Percentiles rank a stretch among this genome's conserved stretches.
Conservation (phyloP, 2,888 invertebrate genomes). For the Drosophila robusta region DNA sequence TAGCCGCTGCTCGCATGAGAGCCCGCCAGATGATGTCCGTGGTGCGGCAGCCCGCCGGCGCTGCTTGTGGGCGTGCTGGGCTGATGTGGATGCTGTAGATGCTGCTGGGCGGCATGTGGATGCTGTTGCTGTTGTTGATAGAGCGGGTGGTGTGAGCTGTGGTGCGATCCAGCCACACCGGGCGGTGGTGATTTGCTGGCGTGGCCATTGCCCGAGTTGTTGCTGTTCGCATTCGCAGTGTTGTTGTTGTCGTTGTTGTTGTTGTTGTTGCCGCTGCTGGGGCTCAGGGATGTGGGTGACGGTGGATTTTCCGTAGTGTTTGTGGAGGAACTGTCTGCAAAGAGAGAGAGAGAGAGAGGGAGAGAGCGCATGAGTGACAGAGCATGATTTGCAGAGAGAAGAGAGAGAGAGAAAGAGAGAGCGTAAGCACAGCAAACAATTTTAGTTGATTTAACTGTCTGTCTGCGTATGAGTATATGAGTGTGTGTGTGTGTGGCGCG, state of each 20-base stretch:
- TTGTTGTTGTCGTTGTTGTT: conserved; percentile 53
- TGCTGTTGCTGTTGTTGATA: conserved; percentile 55
- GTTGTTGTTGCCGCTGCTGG: conserved; percentile 85
- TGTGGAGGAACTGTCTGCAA: conserved; percentile 91
- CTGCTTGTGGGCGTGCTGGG: conserved; percentile 81
- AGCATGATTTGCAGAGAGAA: conserved; percentile 64
- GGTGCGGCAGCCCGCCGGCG: conserved; percentile 54
- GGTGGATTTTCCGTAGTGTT: conserved; percentile 89
- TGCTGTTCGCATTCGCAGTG: conserved; percentile 76
- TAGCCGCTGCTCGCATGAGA: conserved; percentile 75
- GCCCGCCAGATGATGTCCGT: conserved; percentile 57
- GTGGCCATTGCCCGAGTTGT: conserved; percentile 59
- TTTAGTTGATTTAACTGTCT: conserved; percentile 66
- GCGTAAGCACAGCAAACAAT: conserved; percentile 36
- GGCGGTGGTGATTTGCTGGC: conserved; percentile 80
- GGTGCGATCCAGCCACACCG: conserved; percentile 54
- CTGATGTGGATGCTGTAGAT: conserved; percentile 85
- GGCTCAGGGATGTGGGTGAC: conserved; percentile 87
- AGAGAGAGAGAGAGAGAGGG: conserved; percentile 80
- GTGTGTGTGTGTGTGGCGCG: conserved; percentile 2
- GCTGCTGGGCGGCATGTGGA: conserved; percentile 53
- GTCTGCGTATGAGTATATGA: conserved; percentile 13
- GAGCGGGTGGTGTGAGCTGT: conserved; percentile 56
- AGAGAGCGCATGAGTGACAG: conserved; percentile 16
- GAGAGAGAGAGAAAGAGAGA: conserved; percentile 67